Base-by-base conservation (phyloP, 1,140 invertebrate species). In the Atopsyche davidsoni region DNA sequence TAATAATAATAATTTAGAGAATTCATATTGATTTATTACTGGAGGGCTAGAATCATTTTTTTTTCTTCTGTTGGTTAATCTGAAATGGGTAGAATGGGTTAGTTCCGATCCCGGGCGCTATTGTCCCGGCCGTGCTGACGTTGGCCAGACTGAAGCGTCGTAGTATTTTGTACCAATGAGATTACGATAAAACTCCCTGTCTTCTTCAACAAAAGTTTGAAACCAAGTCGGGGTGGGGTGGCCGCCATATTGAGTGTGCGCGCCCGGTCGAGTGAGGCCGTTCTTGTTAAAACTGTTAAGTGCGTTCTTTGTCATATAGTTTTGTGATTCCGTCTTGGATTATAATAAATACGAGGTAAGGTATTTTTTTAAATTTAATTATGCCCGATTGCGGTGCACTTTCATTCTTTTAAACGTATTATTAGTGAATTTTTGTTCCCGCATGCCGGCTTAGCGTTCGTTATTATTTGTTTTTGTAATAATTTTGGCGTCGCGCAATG, bases 171-270 rank as follows among this genome's bases (percentile, higher is more conserved):
- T 38, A 40, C 51, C 51, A 53, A 53, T 53, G 31, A 41, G 24
- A 46, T 38, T 24, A 18, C 43, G 28, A 35, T 34, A 34, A 46
- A 31, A 46, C 21, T 40, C 25, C 44, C 39, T 32, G 41, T 51
- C 49, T 44, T 44, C 40, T 45, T 45, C 49, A 45, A 51, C 24
- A 40, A 53, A 53, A 53, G 51, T 53, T 53, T 53, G 51, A 53
- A 51, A 41, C 40, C 51, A 42, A 40, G 43, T 46, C 45, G 51
- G 51, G 51, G 51, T 46, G 51, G 51, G 51, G 51, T 51, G 46
- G 35, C 51, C 51, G 51, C 51, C 51, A 53, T 53, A 53, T 53
- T 53, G 51, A 46, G 51, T 44, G 51, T 53, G 51, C 51, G 51
- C 51, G 51, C 43, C 39, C 39, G 34, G 43, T 36, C 39, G 35